Conservation (phyloP, 2,113 vertebrate species). For the Chaenogobius annularis region DNA sequence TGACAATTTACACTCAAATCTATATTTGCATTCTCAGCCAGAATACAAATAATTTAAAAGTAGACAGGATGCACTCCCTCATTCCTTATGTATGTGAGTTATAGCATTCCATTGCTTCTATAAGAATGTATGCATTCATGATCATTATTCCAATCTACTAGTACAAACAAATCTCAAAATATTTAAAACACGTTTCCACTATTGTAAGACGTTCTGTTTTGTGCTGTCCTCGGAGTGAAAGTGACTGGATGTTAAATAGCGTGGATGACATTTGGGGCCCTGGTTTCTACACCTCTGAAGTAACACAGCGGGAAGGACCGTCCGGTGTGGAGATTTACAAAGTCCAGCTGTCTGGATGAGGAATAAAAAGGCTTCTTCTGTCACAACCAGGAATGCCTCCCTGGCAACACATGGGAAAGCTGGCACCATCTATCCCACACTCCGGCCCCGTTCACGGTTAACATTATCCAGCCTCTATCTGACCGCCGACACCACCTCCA, state of each 20-base stretch:
- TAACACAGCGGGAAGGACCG: constrained; percentile 35
- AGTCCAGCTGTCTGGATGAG: constrained; percentile 15
- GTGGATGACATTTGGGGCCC: constrained; percentile 44
- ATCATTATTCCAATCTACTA: background rate
- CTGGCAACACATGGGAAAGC: constrained; percentile 42
- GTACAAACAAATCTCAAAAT: background rate
- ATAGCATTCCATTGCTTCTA: too few species aligned
- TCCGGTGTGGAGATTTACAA: constrained; percentile 31
- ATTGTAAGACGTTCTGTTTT: background rate
- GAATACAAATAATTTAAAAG: too few species aligned
- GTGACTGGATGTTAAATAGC: constrained; percentile 21
- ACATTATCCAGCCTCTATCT: constrained; percentile 14
- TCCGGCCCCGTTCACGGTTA: constrained; percentile 22
- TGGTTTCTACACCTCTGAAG: constrained; percentile 21
- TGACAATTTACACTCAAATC: too few species aligned
- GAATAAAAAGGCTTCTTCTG: constrained; percentile 20
- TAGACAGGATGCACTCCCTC: too few species aligned
- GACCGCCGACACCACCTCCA: constrained; percentile 19
- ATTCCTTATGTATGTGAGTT: too few species aligned
- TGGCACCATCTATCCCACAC: constrained; percentile 10
- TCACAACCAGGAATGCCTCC: constrained; percentile 35
- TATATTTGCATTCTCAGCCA: too few species aligned
- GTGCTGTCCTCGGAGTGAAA: background rate
- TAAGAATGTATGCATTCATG: too few species aligned
- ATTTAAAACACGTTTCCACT: background rate